Conservation (phyloP, 2,797 vertebrate genomes). For the Eulemur rubriventer region DNA sequence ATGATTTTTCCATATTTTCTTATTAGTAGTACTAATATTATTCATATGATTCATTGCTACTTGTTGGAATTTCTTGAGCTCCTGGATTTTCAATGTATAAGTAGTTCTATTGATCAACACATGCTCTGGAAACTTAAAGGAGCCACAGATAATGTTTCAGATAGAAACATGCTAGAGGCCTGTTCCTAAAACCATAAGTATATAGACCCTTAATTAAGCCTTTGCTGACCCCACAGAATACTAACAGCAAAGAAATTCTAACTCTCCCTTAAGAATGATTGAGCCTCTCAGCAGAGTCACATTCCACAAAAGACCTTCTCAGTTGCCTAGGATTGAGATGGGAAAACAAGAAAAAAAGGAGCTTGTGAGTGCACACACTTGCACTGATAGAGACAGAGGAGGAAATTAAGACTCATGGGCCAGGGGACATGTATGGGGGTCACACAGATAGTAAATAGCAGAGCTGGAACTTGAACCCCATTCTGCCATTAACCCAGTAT, state of each 20-base stretch:
- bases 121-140: not conserved
- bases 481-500: not conserved
- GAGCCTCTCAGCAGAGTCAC: not conserved
- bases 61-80: constrained; percentile 32
- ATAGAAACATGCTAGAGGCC: not conserved
- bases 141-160: not conserved
- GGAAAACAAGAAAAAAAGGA: not conserved
- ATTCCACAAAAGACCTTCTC: not conserved
- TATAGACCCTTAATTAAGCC: not conserved
- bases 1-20: constrained; percentile 3
- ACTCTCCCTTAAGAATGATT: not conserved
- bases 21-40: not conserved
- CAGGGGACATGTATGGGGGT: not conserved
- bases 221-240: constrained; percentile 25
- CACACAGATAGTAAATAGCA: not conserved
- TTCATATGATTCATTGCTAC: not conserved
- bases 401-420: not conserved
- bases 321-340: not conserved
- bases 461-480: not conserved
- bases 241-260: constrained; percentile 36
- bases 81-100: not conserved
- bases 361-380: not conserved
- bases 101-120: not conserved
- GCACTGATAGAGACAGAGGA: not conserved
- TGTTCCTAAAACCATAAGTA: not conserved